phyloP scores from a whole-genome alignment of 2,113 vertebrate genomes.

The Ciconia maguari region DNA sequence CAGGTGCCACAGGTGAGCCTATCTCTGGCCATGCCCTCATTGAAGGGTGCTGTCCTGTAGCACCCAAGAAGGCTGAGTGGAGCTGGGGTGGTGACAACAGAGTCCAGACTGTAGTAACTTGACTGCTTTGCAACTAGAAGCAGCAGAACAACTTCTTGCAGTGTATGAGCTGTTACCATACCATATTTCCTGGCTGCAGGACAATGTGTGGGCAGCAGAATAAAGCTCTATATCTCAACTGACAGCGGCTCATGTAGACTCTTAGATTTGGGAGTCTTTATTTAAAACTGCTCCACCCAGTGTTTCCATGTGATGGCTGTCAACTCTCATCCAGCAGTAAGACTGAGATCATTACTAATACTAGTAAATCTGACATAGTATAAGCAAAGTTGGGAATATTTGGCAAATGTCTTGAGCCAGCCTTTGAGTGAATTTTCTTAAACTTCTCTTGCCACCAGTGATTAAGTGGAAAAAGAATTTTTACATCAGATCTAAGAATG shows the following conservation, averaged over 20 bases:
- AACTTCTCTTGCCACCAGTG: background rate
- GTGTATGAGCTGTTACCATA: background rate
- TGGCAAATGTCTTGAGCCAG: background rate
- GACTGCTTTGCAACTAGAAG: background rate
- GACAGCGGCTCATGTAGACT: accelerated
- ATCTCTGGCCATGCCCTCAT: background rate
- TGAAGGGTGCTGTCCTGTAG: accelerated
- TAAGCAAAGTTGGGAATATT: background rate
- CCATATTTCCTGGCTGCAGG: background rate
- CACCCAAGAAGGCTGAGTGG: accelerated
- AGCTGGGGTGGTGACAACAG: background rate
- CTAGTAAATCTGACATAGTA: background rate
- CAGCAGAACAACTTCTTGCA: background rate
- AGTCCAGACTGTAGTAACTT: background rate
- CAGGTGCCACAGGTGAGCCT: background rate
- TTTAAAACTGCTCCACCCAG: background rate
- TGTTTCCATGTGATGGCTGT: background rate
- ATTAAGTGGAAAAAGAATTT: background rate
- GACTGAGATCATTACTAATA: background rate
- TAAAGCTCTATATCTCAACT: background rate
- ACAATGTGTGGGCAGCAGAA: background rate
- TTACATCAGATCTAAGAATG: background rate
- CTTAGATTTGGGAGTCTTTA: background rate
- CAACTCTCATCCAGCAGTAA: background rate
- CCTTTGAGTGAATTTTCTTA: background rate